Conservation (phyloP, 2,888 invertebrate species). For the Dysmachus trigonus region DNA sequence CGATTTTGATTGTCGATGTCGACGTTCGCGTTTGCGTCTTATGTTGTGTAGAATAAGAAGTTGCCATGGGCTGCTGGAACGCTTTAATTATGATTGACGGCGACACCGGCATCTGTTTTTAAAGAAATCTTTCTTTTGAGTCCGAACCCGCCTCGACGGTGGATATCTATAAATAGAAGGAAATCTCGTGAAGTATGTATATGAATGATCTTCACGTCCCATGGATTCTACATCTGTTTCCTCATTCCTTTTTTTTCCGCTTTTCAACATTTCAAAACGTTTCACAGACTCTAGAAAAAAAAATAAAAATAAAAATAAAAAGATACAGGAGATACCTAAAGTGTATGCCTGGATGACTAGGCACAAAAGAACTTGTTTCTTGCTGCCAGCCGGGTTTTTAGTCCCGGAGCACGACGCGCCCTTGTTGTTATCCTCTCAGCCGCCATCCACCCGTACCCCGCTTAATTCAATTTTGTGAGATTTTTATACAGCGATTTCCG, state of each 20-base stretch:
- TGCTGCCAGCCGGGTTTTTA: neutral
- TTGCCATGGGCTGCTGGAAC: neutral
- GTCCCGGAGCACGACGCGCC: neutral
- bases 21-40: neutral
- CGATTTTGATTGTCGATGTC: no score
- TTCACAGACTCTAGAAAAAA: neutral
- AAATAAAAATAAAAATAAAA: no score
- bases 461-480: neutral
- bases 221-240: neutral
- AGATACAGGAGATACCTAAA: neutral
- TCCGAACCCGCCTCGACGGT: neutral
- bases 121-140: neutral
- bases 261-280: neutral
- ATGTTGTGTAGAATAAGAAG: neutral
- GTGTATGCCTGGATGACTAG: neutral
- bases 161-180: neutral
- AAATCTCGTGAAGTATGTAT: neutral
- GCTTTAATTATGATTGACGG: constrained; percentile 22
- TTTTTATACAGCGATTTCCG: neutral
- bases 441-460: neutral
- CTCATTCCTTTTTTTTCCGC: neutral
- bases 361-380: neutral
- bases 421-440: neutral
- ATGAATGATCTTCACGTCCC: neutral
- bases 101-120: constrained; percentile 5